A percentile compares a stretch with the other conserved stretches of the same genome.
phyloP scores from a whole-genome alignment of 2,113 vertebrate species.

The Larimichthys crocea region DNA sequence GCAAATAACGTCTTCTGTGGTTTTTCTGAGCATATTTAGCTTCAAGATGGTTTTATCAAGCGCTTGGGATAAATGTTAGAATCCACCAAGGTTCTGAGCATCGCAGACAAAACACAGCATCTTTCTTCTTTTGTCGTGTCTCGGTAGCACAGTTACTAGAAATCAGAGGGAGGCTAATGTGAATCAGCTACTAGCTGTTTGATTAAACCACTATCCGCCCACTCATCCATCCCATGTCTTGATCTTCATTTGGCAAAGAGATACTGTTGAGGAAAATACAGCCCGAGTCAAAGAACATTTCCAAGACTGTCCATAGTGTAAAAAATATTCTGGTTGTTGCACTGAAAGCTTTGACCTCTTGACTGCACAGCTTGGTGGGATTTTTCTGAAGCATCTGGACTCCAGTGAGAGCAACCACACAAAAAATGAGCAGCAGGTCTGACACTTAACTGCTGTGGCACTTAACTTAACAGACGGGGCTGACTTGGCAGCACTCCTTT shows the following conservation, averaged over 20 bases:
- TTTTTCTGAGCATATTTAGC: too few relatives aligned
- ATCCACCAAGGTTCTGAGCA: background rate
- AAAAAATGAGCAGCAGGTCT: constrained; percentile 39
- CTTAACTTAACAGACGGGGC: constrained; percentile 29
- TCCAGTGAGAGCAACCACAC: constrained; percentile 16
- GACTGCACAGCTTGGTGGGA: constrained; percentile 30
- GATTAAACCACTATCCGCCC: constrained; percentile 14
- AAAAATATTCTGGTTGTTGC: constrained; percentile 14
- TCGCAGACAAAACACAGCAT: background rate
- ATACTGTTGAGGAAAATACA: constrained; percentile 4
- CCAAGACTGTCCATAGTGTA: constrained; percentile 15
- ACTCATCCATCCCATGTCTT: background rate
- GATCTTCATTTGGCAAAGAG: constrained; percentile 36
- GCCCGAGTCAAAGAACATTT: constrained; percentile 14
- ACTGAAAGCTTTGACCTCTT: constrained; percentile 53
- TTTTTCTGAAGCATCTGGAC: constrained; percentile 37
- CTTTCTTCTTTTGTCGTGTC: background rate
- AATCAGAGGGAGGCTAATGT: constrained; percentile 31
- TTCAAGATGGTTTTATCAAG: background rate
- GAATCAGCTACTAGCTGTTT: constrained; percentile 50
- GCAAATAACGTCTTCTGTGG: background rate
- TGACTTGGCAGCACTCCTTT: constrained; percentile 38
- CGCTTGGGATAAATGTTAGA: background rate
- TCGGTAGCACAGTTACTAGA: background rate
- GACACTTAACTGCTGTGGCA: constrained; percentile 30